A percentile compares a stretch with the other conserved stretches of the same genome.
Conservation (phyloP, 1,140 invertebrate species). For the Metaphire vulgaris region DNA sequence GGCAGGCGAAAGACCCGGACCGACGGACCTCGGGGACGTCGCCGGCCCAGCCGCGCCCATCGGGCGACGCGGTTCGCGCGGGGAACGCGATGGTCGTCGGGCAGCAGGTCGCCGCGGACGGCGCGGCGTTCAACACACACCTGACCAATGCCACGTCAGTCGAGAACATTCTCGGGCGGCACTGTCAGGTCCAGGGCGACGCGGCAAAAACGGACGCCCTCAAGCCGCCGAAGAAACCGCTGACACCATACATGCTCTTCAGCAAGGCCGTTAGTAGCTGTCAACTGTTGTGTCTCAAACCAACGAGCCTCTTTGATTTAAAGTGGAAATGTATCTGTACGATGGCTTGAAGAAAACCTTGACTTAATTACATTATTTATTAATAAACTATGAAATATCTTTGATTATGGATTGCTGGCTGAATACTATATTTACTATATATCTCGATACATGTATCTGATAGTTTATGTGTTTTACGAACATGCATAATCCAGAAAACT, state of each 20-base stretch:
- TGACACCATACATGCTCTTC: constrained; percentile 31
- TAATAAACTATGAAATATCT: no score
- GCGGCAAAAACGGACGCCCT: constrained; percentile 13
- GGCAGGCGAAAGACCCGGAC: not conserved
- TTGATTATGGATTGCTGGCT: no score
- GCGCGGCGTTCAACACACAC: not conserved
- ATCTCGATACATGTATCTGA: no score
- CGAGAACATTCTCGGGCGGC: not conserved
- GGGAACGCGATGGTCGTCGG: not conserved
- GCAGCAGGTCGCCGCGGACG: not conserved
- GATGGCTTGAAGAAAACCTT: no score
- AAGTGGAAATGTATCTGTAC: no score
- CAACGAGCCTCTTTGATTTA: no score
- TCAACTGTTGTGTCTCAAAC: no score
- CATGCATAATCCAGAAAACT: no score
- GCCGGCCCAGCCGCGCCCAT: not conserved
- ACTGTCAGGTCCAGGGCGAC: not conserved
- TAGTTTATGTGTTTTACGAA: no score
- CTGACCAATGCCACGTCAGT: not conserved
- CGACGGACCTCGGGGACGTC: not conserved
- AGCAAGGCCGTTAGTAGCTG: constrained; percentile 32
- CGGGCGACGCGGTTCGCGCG: not conserved
- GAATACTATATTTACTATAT: no score
- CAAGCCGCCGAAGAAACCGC: constrained; percentile 30
- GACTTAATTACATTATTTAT: no score